These are phyloP conservation scores for Romanomermis culicivorax DNA, from an alignment of 2,888 invertebrate genomes.

Conservation along the genomic window DNA sequence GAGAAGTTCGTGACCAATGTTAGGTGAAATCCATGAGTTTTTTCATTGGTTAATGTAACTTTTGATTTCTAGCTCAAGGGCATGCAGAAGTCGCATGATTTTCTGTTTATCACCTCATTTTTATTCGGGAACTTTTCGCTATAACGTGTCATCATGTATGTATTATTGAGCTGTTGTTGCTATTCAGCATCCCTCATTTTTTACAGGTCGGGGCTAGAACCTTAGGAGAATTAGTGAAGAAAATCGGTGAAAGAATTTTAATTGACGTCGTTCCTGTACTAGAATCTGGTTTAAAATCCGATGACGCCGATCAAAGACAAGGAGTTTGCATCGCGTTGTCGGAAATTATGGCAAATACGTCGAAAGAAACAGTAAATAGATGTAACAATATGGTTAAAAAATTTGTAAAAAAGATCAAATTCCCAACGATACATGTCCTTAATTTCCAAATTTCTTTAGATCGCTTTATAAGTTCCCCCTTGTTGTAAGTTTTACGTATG, in stretches of 20 bases:
- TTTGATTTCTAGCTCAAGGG: not conserved
- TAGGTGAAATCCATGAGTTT: not conserved
- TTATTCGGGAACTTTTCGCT: too few relatives aligned
- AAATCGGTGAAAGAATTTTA: conserved; percentile 84
- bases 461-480: not conserved
- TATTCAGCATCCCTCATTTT: too few relatives aligned
- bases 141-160: too few relatives aligned
- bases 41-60: not conserved
- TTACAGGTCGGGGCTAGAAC: conserved; percentile 79
- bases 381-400: not conserved
- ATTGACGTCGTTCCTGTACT: conserved; percentile 95
- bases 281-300: conserved; percentile 71
- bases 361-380: conserved; percentile 56
- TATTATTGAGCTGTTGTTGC: too few relatives aligned
- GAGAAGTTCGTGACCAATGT: not conserved
- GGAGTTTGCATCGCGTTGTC: conserved; percentile 89
- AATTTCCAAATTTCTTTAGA: not conserved
- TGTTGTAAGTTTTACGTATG: not conserved
- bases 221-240: conserved; percentile 81
- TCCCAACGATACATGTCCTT: not conserved
- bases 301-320: conserved; percentile 77
- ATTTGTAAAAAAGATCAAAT: not conserved
- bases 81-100: not conserved
- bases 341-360: conserved; percentile 91
- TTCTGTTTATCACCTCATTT: too few relatives aligned